Percentiles rank a stretch among this genome's conserved stretches.
Conservation (phyloP, 2,888 invertebrate species). For the Agrochola circellaris region DNA sequence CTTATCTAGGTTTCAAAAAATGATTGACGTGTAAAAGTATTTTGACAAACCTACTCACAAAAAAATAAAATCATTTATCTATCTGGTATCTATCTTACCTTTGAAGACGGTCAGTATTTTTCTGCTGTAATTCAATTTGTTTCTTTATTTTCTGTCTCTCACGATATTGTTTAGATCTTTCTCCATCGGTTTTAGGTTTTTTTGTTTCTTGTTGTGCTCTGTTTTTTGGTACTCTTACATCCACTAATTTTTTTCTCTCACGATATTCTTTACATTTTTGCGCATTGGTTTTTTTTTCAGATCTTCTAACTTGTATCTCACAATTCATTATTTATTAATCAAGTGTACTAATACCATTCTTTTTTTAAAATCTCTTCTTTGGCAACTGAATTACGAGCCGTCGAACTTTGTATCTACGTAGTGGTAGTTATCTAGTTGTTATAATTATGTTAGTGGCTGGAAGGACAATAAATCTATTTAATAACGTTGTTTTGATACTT, state of each 20-base stretch:
- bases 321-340: neutral
- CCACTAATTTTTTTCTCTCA: neutral
- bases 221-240: neutral
- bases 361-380: too few relatives aligned
- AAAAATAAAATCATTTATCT: too few relatives aligned
- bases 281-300: neutral
- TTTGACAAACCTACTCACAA: too few relatives aligned
- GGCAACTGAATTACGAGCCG: too few relatives aligned
- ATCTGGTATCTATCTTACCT: neutral
- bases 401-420: too few relatives aligned
- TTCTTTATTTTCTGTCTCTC: slow-evolving; percentile 8
- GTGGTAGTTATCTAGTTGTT: too few relatives aligned
- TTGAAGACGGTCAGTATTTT: neutral
- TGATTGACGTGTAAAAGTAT: too few relatives aligned
- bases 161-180: slow-evolving; percentile 3
- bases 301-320: neutral
- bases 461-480: too few relatives aligned
- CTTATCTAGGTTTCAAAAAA: too few relatives aligned
- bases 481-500: too few relatives aligned
- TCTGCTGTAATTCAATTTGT: neutral
- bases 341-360: too few relatives aligned
- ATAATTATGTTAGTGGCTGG: too few relatives aligned
- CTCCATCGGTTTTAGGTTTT: neutral
- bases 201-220: neutral
- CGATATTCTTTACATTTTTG: slow-evolving; percentile 13